A percentile compares a stretch with the other conserved stretches of the same genome.
Conservation (phyloP, 2,888 invertebrate species). For the Eustalomyia histrio region DNA sequence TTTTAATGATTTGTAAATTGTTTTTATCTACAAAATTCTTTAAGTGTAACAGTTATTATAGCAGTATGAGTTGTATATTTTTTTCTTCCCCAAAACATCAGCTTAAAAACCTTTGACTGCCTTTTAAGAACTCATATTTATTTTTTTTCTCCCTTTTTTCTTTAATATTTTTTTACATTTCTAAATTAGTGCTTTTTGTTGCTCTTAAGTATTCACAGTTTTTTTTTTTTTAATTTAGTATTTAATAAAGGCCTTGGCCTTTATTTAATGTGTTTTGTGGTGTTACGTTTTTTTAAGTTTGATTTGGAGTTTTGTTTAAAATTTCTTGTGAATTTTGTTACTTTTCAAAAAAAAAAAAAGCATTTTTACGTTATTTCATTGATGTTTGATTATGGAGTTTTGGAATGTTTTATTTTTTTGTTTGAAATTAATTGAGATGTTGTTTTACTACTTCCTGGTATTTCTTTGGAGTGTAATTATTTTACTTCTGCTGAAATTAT, state of each 20-base stretch:
- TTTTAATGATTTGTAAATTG: too few relatives aligned
- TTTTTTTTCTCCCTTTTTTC: constrained; percentile 38
- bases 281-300: constrained; percentile 34
- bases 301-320: constrained; percentile 23
- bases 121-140: constrained; percentile 48
- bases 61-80: constrained; percentile 35
- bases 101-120: constrained; percentile 38
- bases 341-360: constrained; percentile 33
- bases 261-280: constrained; percentile 18
- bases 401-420: constrained; percentile 9
- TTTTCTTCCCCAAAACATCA: constrained; percentile 26
- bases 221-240: not conserved
- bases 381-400: constrained; percentile 55
- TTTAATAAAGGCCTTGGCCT: constrained; percentile 37
- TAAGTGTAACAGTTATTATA: constrained; percentile 4
- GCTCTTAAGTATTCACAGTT: constrained; percentile 1
- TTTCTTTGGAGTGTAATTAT: constrained; percentile 22
- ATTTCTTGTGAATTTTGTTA: constrained; percentile 36
- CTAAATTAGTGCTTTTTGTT: constrained; percentile 48
- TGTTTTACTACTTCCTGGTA: constrained; percentile 56
- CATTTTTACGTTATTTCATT: constrained; percentile 55
- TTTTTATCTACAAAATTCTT: not conserved
- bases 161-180: constrained; percentile 32
- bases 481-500: constrained; percentile 2
- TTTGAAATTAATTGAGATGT: constrained; percentile 52